Evolutionary conservation across 2,888 invertebrate species (phyloP).

Genomic region (Brenthis ino): DNA sequence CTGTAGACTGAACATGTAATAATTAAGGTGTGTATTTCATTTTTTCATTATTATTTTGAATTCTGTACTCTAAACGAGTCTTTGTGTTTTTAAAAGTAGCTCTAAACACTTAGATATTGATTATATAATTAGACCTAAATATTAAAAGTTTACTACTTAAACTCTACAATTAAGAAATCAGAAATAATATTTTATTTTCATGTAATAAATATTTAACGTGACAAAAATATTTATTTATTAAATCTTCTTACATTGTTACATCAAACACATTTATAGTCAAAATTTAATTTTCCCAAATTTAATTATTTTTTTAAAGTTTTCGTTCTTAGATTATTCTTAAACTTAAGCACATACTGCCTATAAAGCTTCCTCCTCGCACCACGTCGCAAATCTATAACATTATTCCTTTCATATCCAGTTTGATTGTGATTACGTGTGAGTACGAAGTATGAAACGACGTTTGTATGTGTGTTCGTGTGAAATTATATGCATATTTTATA

Average conservation of each 20-base stretch:
- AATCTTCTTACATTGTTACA: too few species aligned
- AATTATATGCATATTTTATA: slow-evolving; percentile 36
- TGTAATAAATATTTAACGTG: too few species aligned
- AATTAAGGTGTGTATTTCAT: slow-evolving; percentile 17
- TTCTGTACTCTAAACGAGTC: slow-evolving; percentile 7
- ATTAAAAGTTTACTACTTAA: too few species aligned
- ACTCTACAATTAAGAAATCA: too few species aligned
- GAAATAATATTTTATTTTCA: too few species aligned
- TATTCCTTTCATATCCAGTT: slow-evolving; percentile 75
- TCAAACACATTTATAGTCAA: too few species aligned
- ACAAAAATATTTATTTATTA: too few species aligned
- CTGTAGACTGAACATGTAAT: slow-evolving; percentile 30
- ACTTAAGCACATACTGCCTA: slow-evolving; percentile 49
- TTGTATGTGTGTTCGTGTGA: slow-evolving; percentile 43
- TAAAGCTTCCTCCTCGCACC: slow-evolving; percentile 63
- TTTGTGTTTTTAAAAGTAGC: slow-evolving; percentile 1
- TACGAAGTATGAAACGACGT: slow-evolving; percentile 31
- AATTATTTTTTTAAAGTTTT: slow-evolving; percentile 4
- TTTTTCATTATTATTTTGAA: slow-evolving; percentile 9
- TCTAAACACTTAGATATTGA: background rate
- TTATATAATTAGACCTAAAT: too few species aligned
- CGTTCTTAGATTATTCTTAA: slow-evolving; percentile 45
- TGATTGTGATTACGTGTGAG: slow-evolving; percentile 48
- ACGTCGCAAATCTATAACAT: slow-evolving; percentile 68
- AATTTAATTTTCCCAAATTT: background rate